Evolutionary conservation across 2,797 vertebrate genomes (phyloP).

Genomic region (Coracias cyanogaster): DNA sequence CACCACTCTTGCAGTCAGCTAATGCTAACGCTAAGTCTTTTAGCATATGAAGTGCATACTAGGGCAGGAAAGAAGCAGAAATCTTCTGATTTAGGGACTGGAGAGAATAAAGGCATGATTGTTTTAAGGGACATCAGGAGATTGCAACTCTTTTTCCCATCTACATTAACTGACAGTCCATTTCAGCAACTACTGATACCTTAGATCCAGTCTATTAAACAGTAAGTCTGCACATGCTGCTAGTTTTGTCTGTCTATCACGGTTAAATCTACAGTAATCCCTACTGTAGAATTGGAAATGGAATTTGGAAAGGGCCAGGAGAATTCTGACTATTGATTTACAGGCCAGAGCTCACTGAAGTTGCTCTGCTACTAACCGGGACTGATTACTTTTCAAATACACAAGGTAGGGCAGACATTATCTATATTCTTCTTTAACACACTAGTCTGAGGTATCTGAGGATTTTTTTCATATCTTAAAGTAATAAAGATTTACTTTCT

Average conservation of each 20-base stretch:
- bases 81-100: neutral
- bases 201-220: constrained; percentile 49
- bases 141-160: neutral
- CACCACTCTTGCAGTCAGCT: neutral
- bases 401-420: neutral
- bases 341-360: constrained; percentile 8
- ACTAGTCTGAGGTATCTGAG: neutral
- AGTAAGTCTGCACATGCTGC: constrained; percentile 12
- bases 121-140: neutral
- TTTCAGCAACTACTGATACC: constrained; percentile 1
- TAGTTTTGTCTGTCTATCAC: constrained; percentile 39
- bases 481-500: neutral
- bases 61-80: neutral
- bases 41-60: neutral
- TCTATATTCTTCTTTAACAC: neutral
- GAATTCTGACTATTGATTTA: constrained; percentile 47
- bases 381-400: constrained; percentile 62
- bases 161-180: constrained; percentile 3
- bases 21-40: neutral
- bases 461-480: neutral
- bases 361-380: neutral
- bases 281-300: constrained; percentile 29
- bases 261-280: constrained; percentile 56
- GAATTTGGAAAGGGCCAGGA: constrained; percentile 44
- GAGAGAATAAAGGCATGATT: neutral